Evolutionary conservation across 2,113 vertebrate species (phyloP).

Genomic region (Chamaetylas fuelleborni): DNA sequence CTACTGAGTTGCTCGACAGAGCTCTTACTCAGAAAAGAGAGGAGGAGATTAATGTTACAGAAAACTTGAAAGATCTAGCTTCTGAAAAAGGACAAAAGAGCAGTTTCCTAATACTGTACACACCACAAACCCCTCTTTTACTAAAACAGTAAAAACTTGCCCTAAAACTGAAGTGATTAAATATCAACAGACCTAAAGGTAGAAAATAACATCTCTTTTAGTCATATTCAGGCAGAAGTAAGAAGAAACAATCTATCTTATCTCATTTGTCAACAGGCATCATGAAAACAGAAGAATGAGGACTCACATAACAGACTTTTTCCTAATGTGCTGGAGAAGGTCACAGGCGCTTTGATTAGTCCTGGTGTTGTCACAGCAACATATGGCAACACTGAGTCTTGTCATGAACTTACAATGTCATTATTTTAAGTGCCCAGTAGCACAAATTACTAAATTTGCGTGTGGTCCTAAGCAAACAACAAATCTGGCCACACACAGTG

Average conservation of each 20-base stretch:
- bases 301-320: neutral
- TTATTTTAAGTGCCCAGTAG: conserved; percentile 57
- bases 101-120: conserved; percentile 32
- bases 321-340: neutral
- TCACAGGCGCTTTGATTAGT: neutral
- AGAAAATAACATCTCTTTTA: neutral
- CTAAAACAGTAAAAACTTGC: conserved; percentile 9
- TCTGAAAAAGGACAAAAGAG: conserved; percentile 15
- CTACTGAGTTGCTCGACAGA: conserved; percentile 36
- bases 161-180: conserved; percentile 32
- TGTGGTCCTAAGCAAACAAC: conserved; percentile 60
- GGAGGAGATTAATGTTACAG: conserved; percentile 47
- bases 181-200: conserved; percentile 3
- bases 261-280: neutral
- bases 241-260: neutral
- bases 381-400: neutral
- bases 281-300: neutral
- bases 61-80: conserved; percentile 54
- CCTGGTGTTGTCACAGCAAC: neutral
- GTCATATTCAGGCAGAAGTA: neutral
- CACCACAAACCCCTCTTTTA: conserved; percentile 13
- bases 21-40: conserved; percentile 35
- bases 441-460: conserved; percentile 40
- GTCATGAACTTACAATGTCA: neutral
- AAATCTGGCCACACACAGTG: conserved; percentile 59